A percentile compares a stretch with the other conserved stretches of the same genome.
These are phyloP conservation scores for Drosophila koepferae DNA, from an alignment of 2,888 invertebrate species.

Conservation along the genomic window DNA sequence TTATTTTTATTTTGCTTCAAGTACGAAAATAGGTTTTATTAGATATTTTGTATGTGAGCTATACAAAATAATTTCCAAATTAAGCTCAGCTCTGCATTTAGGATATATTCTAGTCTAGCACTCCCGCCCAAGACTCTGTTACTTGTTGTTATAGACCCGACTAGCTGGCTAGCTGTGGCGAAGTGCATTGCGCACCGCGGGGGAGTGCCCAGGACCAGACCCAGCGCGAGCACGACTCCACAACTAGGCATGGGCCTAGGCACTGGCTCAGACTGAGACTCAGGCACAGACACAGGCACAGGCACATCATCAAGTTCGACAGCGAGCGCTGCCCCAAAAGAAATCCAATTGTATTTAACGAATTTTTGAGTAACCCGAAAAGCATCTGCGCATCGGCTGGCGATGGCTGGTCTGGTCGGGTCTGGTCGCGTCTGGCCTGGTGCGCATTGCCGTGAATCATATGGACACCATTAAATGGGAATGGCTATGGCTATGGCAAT, in stretches of 20 bases:
- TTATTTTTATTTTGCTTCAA: neutral
- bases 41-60: neutral
- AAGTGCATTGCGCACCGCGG: conserved; percentile 63
- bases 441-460: conserved; percentile 79
- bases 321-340: conserved; percentile 62
- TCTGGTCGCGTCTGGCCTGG: conserved; percentile 36
- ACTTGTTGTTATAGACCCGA: conserved; percentile 5
- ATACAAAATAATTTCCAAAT: neutral
- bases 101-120: conserved; percentile 5
- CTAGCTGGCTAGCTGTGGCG: conserved; percentile 18
- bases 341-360: conserved; percentile 82
- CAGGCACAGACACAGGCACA: conserved; percentile 65
- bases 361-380: conserved; percentile 72
- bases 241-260: conserved; percentile 64
- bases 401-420: conserved; percentile 31
- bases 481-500: conserved; percentile 68
- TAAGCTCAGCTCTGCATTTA: neutral
- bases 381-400: conserved; percentile 52
- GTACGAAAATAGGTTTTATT: neutral
- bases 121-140: neutral
- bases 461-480: conserved; percentile 82
- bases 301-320: conserved; percentile 75
- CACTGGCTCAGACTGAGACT: conserved; percentile 61
- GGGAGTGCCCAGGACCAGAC: conserved; percentile 65
- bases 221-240: conserved; percentile 49